phyloP scores from a whole-genome alignment of 2,113 vertebrate species.

The Carassius carassius region DNA sequence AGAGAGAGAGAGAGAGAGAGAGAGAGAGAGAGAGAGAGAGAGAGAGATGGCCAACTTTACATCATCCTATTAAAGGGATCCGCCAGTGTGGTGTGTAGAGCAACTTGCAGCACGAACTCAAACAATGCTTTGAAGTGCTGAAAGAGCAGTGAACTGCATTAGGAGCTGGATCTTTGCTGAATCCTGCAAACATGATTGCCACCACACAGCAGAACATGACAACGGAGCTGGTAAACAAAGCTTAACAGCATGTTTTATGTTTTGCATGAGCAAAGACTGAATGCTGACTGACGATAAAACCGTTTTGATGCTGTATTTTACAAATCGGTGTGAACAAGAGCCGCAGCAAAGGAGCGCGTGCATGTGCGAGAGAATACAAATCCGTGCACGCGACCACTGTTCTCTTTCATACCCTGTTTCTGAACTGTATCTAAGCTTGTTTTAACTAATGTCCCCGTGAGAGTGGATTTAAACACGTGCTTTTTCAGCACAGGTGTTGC shows the following conservation, averaged over 20 bases:
- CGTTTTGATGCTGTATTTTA: not conserved
- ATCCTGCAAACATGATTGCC: constrained; percentile 75
- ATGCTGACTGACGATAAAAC: not conserved
- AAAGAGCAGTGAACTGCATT: constrained; percentile 17
- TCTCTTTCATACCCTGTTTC: not conserved
- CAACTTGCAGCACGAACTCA: constrained; percentile 53
- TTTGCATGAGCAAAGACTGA: not conserved
- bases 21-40: constrained; percentile 38
- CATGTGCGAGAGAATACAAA: constrained; percentile 10
- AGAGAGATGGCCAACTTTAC: constrained; percentile 38
- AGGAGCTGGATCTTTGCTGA: not conserved
- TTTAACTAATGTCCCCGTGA: not conserved
- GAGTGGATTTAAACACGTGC: not conserved
- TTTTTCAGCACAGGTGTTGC: not conserved
- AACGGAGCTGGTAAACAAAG: constrained; percentile 75
- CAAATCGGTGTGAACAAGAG: constrained; percentile 36
- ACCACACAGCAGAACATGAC: constrained; percentile 82
- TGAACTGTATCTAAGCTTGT: not conserved
- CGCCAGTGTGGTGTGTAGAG: constrained; percentile 50
- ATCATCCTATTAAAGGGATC: constrained; percentile 1
- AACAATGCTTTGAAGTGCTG: constrained; percentile 36
- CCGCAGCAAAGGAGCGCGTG: constrained; percentile 40
- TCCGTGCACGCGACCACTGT: constrained; percentile 10
- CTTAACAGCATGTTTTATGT: constrained; percentile 5
- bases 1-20: constrained; percentile 38